Base-by-base conservation (phyloP, 2,113 vertebrate genomes). In the Microcebus griseorufus region DNA sequence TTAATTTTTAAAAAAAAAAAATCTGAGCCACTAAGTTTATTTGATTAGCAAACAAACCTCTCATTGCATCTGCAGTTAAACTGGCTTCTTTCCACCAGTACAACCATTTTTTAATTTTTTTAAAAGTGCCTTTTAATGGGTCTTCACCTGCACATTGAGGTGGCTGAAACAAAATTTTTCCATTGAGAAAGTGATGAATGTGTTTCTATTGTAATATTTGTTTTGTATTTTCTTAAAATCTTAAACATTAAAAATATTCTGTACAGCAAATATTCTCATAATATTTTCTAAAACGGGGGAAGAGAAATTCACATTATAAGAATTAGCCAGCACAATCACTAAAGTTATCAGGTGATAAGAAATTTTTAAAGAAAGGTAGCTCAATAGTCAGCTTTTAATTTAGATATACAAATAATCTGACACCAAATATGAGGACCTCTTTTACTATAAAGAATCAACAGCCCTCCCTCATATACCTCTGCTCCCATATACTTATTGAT, bases 251-350 rank as follows among this genome's bases (percentile, higher is more conserved):
- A 75, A 95, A 97, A 62, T 34, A 94, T 20, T 58, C 11, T 60
- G 53, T 18, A 58, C 23, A 65, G 62, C 34, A 95, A 94, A 88
- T 42, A 90, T 42, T 88, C 62, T 39, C 34, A 93, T 29, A 82
- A 93, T 34, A n/a, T 84, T 96, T 96, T 96, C 88, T 88, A 62
- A 48, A 96, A 93, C 20, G 1, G 2, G 22, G 4, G 20, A 87
- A 69, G 62, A 86, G 70, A 95, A 73, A 34, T 51, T 90, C 62
- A 75, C 34, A 84, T 82, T 53, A 27, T 25, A 62, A 67, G 22
- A 81, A 85, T 83, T n/a, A 90, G 13, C 58, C 62, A 84, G 23
- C 39, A 22, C 22, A 62, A 25, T 53, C 55, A 86, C 55, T 79
- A 76, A 79, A 69, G 8, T 34, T 80, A 85, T 37, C 73, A 34